Evolutionary conservation across 2,888 invertebrate species (phyloP).

Genomic region (Busseola fusca): DNA sequence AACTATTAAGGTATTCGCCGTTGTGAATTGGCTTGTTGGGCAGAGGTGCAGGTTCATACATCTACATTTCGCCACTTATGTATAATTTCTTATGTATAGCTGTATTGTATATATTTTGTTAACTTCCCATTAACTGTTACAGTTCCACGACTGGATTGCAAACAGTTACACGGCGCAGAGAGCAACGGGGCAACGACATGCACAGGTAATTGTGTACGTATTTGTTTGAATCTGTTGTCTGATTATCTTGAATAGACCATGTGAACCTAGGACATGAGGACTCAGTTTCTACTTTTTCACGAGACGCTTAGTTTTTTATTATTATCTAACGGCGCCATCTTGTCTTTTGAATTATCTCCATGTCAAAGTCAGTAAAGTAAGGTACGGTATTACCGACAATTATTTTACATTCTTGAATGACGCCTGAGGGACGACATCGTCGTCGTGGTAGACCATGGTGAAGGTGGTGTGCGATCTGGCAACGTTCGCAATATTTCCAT

Average conservation of each 20-base stretch:
- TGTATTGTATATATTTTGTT: not conserved
- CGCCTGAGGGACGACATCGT: too few relatives aligned
- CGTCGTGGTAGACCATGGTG: too few relatives aligned
- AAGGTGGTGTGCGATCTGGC: too few relatives aligned
- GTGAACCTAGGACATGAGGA: not conserved
- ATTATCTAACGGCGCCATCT: not conserved
- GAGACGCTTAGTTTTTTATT: not conserved
- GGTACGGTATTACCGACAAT: not conserved
- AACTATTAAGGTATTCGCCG: not conserved
- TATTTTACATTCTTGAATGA: not conserved
- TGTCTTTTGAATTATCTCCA: not conserved
- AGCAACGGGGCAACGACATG: not conserved
- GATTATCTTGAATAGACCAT: not conserved
- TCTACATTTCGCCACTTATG: not conserved
- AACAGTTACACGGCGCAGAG: too few relatives aligned
- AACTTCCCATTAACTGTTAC: not conserved
- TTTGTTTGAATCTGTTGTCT: not conserved
- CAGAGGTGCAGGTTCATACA: not conserved
- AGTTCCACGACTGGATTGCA: not conserved
- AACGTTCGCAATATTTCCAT: too few relatives aligned
- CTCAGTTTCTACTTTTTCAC: not conserved
- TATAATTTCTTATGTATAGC: not conserved
- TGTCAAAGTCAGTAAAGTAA: not conserved
- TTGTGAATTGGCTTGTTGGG: not conserved
- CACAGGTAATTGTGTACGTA: slow-evolving; percentile 4